Base-by-base conservation (phyloP, 2,888 invertebrate species). In the Mythimna ferrago region DNA sequence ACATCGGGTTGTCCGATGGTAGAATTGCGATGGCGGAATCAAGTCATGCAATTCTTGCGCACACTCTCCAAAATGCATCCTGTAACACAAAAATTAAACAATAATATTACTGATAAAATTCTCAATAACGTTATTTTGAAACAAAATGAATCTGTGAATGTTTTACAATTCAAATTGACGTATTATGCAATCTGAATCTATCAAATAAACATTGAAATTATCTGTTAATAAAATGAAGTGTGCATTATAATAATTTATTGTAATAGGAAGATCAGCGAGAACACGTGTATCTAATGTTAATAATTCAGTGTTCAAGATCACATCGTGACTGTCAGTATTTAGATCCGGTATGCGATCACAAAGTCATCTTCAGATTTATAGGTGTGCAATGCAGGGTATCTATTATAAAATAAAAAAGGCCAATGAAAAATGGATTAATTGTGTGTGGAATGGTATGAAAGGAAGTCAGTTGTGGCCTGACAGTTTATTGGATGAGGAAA, bases 231-330 rank as follows among this genome's bases (percentile, higher is more conserved):
- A 7, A 56, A 76, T 63, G 53, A 41, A 61, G 2, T 51, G 41
- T 65, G 11, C 6, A 58, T 64, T 61, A 41, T 10, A n/a, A 53
- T 67, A 62, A 63, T 69, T 21, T 54, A 70, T 53, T 51, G 26
- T 38, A 66, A 61, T 65, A 79, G 75, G 75, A 83, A 72, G 71
- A 75, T 38, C 41, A 14, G 38, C 21, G 44, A 56, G 63, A 67
- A 66, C 32, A 64, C 53, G 51, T 84, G 76, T 70, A 32, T 5
- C 32, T 32, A 82, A 84, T 85, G 74, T 73, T 81, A 89, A 87
- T 89, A 90, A 93, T 93, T 88, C 81, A 86, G 84, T 86, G 88
- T 90, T 94, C 92, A 92, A 91, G 89, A 89, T 80, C 89, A 86
- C 89, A 86, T 93, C 94, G 94, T 94, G 94, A 94, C 89, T 86